Conservation (phyloP, 2,113 vertebrate species). For the Siphamia tubifer region DNA sequence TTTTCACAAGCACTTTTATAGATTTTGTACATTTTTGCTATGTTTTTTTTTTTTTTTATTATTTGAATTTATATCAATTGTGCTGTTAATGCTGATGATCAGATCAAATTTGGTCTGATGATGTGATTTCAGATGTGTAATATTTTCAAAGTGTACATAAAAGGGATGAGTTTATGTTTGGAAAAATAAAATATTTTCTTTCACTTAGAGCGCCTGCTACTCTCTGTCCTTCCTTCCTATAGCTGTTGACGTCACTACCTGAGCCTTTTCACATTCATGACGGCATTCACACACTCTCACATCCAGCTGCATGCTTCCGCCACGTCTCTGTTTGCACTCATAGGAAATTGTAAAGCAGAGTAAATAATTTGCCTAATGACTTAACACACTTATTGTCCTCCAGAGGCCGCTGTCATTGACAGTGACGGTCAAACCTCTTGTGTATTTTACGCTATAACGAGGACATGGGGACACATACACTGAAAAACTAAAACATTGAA, state of each 20-base stretch:
- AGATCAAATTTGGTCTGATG: slow-evolving; percentile 30
- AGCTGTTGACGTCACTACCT: neutral
- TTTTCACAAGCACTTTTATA: slow-evolving; percentile 75
- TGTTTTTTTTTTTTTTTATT: slow-evolving; percentile 41
- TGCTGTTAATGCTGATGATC: neutral
- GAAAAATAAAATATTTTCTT: slow-evolving; percentile 77
- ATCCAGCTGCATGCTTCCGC: slow-evolving; percentile 33
- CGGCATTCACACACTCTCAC: slow-evolving; percentile 33
- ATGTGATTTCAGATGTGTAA: slow-evolving; percentile 27
- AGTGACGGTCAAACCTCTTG: slow-evolving; percentile 1
- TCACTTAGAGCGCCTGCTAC: neutral
- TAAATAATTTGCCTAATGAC: slow-evolving; percentile 59
- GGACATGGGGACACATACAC: slow-evolving; percentile 40
- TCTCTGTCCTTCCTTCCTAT: neutral
- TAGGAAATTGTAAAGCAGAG: slow-evolving; percentile 47
- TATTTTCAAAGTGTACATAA: slow-evolving; percentile 73
- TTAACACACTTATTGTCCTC: slow-evolving; percentile 17
- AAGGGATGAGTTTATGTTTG: slow-evolving; percentile 66
- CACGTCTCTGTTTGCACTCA: slow-evolving; percentile 31
- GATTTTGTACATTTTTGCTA: slow-evolving; percentile 71
- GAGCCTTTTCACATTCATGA: slow-evolving; percentile 48
- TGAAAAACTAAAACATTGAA: too few species aligned
- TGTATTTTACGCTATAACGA: slow-evolving; percentile 48
- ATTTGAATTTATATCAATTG: slow-evolving; percentile 36
- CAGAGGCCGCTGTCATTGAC: slow-evolving; percentile 9